Evolutionary conservation across 2,113 vertebrate species (phyloP).

Genomic region (Gallinago media): DNA sequence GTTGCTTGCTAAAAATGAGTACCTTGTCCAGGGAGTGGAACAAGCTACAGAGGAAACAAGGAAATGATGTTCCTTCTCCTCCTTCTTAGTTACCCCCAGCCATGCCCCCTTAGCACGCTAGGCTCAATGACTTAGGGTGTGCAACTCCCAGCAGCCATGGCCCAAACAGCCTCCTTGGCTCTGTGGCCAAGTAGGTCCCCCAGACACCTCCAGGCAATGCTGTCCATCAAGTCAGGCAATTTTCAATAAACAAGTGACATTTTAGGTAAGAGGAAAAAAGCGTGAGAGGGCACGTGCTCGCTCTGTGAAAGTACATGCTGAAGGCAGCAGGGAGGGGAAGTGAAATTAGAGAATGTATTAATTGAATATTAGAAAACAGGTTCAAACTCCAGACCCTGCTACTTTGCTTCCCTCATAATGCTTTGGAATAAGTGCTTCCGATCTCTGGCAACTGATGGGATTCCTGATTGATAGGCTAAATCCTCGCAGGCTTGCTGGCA

Average conservation of each 20-base stretch:
- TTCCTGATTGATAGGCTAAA: background rate
- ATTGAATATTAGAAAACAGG: background rate
- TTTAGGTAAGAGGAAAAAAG: background rate
- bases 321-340: background rate
- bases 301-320: background rate
- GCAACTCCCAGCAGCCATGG: background rate
- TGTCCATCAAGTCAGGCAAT: background rate
- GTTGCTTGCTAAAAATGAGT: background rate
- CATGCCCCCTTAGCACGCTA: background rate
- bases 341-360: background rate
- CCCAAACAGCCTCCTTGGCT: background rate
- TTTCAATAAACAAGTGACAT: background rate
- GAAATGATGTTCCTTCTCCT: background rate
- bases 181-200: background rate
- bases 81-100: rapidly evolving
- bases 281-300: background rate
- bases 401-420: background rate
- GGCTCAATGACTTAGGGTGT: background rate
- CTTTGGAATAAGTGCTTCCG: background rate
- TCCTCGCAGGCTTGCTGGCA: background rate
- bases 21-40: background rate
- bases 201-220: background rate
- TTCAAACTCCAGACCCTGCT: background rate
- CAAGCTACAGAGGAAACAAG: background rate
- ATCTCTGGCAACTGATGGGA: background rate